Percentiles rank a stretch among this genome's conserved stretches.
Conservation (phyloP, 1,140 invertebrate species). For the Cotesia typhae region DNA sequence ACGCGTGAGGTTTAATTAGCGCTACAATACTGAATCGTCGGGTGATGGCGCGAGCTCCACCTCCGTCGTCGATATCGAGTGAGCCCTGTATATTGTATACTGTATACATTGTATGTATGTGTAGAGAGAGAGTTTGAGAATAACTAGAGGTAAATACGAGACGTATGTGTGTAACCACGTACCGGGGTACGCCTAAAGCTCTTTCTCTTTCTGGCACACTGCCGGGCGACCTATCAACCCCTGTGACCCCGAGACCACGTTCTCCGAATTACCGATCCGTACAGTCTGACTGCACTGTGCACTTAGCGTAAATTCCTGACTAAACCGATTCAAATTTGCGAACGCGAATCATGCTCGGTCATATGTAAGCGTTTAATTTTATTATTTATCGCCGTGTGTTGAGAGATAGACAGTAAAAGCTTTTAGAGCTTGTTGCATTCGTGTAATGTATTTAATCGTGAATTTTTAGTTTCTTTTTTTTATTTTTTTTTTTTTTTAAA, state of each 20-base stretch:
- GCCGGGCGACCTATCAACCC: slow-evolving; percentile 59
- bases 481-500: neutral
- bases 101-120: slow-evolving; percentile 15
- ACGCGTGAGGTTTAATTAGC: slow-evolving; percentile 61
- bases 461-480: neutral
- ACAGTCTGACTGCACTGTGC: slow-evolving; percentile 49
- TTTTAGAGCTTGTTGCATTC: neutral
- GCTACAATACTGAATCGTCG: slow-evolving; percentile 55
- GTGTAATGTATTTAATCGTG: neutral
- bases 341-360: neutral
- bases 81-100: neutral
- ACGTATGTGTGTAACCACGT: slow-evolving; percentile 1
- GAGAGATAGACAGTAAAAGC: slow-evolving; percentile 7
- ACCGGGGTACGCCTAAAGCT: slow-evolving; percentile 21
- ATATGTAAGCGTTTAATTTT: slow-evolving; percentile 16
- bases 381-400: slow-evolving; percentile 16
- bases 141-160: too few relatives aligned
- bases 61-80: neutral
- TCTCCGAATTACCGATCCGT: slow-evolving; percentile 56
- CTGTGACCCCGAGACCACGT: slow-evolving; percentile 54
- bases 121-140: neutral
- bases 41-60: slow-evolving; percentile 11
- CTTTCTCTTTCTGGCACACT: slow-evolving; percentile 58
- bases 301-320: slow-evolving; percentile 56
- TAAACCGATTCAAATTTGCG: slow-evolving; percentile 31